These are phyloP conservation scores for Drosophila histrio DNA, from an alignment of 2,888 invertebrate species.

Conservation along the genomic window DNA sequence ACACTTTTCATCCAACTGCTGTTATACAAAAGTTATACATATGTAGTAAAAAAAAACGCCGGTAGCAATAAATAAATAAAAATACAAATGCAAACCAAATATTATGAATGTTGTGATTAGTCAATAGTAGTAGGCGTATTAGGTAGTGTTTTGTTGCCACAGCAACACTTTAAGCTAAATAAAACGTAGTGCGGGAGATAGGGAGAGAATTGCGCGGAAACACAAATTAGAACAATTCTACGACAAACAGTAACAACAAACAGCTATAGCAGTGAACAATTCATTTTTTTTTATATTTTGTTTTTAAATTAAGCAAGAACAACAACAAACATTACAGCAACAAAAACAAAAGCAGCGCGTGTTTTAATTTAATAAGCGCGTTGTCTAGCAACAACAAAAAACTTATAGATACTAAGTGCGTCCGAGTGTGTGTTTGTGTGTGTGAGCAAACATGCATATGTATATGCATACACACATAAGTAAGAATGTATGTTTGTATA, in stretches of 20 bases:
- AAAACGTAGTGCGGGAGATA: slow-evolving; percentile 23
- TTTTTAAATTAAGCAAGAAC: slow-evolving; percentile 46
- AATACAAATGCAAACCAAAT: slow-evolving; percentile 1
- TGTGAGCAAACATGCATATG: slow-evolving; percentile 38
- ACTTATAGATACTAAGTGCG: slow-evolving; percentile 71
- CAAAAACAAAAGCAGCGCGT: slow-evolving; percentile 66
- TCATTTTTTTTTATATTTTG: slow-evolving; percentile 25
- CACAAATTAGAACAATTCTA: slow-evolving; percentile 65
- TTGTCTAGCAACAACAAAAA: slow-evolving; percentile 61
- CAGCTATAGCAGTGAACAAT: slow-evolving; percentile 24
- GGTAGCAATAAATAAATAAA: slow-evolving; percentile 34
- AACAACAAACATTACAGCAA: slow-evolving; percentile 28
- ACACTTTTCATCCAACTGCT: slow-evolving; percentile 1
- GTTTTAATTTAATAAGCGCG: slow-evolving; percentile 69
- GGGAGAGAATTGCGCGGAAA: slow-evolving; percentile 57
- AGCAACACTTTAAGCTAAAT: slow-evolving; percentile 43
- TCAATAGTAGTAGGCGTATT: slow-evolving; percentile 17
- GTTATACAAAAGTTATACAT: neutral
- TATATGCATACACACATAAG: slow-evolving; percentile 16
- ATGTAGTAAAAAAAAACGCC: slow-evolving; percentile 56
- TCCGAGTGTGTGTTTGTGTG: slow-evolving; percentile 28
- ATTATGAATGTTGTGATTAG: neutral
- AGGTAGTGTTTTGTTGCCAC: slow-evolving; percentile 44
- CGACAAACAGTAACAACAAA: slow-evolving; percentile 32
- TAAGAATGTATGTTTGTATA: slow-evolving; percentile 10